These are phyloP conservation scores for Gymnothorax reevesii DNA, from an alignment of 2,797 vertebrate species.

Conservation along the genomic window DNA sequence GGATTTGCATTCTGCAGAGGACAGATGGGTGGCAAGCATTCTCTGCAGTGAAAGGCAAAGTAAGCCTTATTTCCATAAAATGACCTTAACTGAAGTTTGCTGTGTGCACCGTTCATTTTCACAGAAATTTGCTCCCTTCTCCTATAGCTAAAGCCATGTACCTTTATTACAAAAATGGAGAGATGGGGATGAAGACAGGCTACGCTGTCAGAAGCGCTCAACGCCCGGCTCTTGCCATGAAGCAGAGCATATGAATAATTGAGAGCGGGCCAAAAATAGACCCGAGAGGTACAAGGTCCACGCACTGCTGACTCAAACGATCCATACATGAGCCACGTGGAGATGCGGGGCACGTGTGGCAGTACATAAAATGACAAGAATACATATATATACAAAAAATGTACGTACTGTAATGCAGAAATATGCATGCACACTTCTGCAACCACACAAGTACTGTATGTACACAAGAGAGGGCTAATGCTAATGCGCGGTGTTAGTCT, in stretches of 20 bases:
- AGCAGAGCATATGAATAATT: conserved; percentile 11
- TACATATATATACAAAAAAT: neutral
- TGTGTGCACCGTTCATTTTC: neutral
- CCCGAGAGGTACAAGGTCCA: neutral
- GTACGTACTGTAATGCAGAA: too few relatives aligned
- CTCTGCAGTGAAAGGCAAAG: neutral
- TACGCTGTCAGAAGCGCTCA: neutral
- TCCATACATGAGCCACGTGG: conserved; percentile 5
- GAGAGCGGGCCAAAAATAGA: conserved; percentile 15
- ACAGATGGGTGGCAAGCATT: conserved; percentile 7
- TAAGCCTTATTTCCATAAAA: conserved; percentile 20
- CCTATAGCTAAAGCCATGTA: neutral
- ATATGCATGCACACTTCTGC: neutral
- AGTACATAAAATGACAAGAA: neutral
- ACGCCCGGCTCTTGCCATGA: neutral
- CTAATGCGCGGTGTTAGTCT: neutral
- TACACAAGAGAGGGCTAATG: neutral
- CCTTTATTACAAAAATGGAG: neutral
- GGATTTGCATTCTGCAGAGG: neutral
- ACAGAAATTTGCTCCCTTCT: neutral
- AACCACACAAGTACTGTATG: neutral
- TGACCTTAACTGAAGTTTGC: neutral
- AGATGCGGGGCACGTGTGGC: neutral
- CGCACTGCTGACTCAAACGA: neutral
- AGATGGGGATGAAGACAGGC: conserved; percentile 2